phyloP scores from a whole-genome alignment of 2,797 vertebrate species.

The Danio albolineatus region DNA sequence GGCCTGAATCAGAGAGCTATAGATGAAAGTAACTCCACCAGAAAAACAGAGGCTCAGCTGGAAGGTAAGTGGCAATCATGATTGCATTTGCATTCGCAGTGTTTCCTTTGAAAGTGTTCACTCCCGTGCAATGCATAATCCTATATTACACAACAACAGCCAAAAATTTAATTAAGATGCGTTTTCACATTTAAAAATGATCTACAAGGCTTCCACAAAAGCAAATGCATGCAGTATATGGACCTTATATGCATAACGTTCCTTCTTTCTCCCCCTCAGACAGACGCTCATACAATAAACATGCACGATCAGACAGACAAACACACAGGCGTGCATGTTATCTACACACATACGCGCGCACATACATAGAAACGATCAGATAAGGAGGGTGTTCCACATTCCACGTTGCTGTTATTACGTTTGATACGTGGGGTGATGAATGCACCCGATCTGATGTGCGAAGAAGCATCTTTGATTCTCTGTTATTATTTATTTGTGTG shows the following conservation, averaged over 20 bases:
- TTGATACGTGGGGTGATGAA: constrained; percentile 73
- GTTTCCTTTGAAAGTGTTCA: constrained; percentile 42
- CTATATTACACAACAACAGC: constrained; percentile 10
- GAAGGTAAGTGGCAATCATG: constrained; percentile 69
- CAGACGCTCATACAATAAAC: constrained; percentile 28
- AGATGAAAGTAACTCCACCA: constrained; percentile 67
- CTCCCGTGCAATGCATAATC: constrained; percentile 23
- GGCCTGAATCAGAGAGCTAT: constrained; percentile 75
- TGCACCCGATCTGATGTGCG: constrained; percentile 54
- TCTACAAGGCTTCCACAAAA: constrained; percentile 24
- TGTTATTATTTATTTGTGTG: constrained; percentile 78
- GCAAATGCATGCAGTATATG: neutral
- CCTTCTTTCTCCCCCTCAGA: constrained; percentile 4
- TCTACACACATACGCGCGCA: constrained; percentile 46
- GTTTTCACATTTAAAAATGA: neutral
- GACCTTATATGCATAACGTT: constrained; percentile 3
- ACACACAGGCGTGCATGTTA: neutral
- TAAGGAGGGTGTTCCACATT: constrained; percentile 66
- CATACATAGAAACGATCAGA: constrained; percentile 68
- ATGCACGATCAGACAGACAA: constrained; percentile 56
- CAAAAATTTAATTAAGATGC: constrained; percentile 13
- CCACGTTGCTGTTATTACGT: constrained; percentile 71
- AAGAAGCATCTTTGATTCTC: constrained; percentile 65
- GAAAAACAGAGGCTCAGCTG: constrained; percentile 65
- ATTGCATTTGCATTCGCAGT: constrained; percentile 41